Percentiles rank a stretch among this genome's conserved stretches.
These are phyloP conservation scores for Grapholita molesta DNA, from an alignment of 1,140 invertebrate genomes.

Conservation along the genomic window DNA sequence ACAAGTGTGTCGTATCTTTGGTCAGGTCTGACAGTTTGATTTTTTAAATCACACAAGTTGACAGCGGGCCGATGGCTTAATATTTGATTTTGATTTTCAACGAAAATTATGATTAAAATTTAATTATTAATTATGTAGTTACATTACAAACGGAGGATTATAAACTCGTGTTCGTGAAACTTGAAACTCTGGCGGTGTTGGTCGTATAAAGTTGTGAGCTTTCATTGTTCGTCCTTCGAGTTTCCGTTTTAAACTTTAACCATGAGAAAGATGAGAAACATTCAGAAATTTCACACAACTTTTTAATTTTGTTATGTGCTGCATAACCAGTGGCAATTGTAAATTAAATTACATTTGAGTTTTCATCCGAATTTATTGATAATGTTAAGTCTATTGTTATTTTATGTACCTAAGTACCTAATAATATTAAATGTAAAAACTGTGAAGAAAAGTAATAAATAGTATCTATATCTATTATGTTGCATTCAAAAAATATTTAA, in stretches of 20 bases:
- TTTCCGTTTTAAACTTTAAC: not conserved
- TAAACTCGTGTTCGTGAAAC: slow-evolving; percentile 8
- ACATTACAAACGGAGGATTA: slow-evolving; percentile 30
- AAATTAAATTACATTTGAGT: not conserved
- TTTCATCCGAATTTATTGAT: no score
- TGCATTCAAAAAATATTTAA: no score
- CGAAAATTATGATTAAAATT: slow-evolving; percentile 58
- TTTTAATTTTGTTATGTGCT: not conserved
- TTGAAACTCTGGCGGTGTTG: not conserved
- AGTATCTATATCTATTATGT: no score
- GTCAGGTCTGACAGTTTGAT: slow-evolving; percentile 61
- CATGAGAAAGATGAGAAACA: not conserved
- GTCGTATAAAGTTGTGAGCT: not conserved
- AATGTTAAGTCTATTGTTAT: no score
- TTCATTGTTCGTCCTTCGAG: not conserved
- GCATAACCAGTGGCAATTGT: not conserved
- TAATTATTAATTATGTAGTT: slow-evolving; percentile 44
- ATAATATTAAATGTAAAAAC: no score
- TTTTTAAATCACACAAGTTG: slow-evolving; percentile 41
- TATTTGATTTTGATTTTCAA: slow-evolving; percentile 59
- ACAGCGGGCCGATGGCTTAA: slow-evolving; percentile 43
- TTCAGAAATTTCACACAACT: not conserved
- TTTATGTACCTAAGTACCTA: no score
- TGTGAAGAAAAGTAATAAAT: no score
- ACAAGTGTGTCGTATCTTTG: slow-evolving; percentile 69